A percentile compares a stretch with the other conserved stretches of the same genome.
Evolutionary conservation across 2,888 invertebrate species (phyloP).

Genomic region (Torymus auratus): DNA sequence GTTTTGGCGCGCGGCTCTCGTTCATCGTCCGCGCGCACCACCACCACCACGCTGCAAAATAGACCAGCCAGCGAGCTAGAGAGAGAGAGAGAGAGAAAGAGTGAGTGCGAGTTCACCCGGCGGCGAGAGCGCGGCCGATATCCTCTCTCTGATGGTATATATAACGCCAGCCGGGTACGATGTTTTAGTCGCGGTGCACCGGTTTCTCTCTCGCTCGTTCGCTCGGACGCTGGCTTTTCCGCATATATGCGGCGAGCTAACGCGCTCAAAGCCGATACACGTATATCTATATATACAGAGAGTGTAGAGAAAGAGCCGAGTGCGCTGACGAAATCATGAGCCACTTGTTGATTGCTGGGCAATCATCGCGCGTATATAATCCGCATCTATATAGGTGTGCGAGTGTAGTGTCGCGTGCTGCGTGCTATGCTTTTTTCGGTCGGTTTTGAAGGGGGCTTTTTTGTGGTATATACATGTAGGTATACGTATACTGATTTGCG

Average conservation of each 20-base stretch:
- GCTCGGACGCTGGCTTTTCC: slow-evolving; percentile 26
- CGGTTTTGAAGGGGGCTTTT: neutral
- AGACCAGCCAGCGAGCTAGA: slow-evolving; percentile 13
- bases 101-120: neutral
- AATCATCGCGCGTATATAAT: slow-evolving; percentile 46
- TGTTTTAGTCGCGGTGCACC: slow-evolving; percentile 35
- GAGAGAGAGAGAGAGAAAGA: slow-evolving; percentile 1
- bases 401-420: no score
- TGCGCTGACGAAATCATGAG: slow-evolving; percentile 74
- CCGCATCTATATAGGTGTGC: neutral
- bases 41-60: slow-evolving; percentile 8
- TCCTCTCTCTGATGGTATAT: neutral
- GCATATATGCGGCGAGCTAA: slow-evolving; percentile 7
- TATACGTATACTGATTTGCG: no score
- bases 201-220: slow-evolving; percentile 15
- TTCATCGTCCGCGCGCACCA: neutral
- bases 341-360: slow-evolving; percentile 72
- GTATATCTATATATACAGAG: no score
- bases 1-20: neutral
- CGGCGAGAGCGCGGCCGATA: neutral
- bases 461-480: no score
- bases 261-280: slow-evolving; percentile 55
- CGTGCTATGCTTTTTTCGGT: neutral
- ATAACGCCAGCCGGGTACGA: neutral
- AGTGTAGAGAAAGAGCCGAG: slow-evolving; percentile 6